Base-by-base conservation (phyloP, 92 coral and sea anemone genomes). In the Muricea muricata region DNA sequence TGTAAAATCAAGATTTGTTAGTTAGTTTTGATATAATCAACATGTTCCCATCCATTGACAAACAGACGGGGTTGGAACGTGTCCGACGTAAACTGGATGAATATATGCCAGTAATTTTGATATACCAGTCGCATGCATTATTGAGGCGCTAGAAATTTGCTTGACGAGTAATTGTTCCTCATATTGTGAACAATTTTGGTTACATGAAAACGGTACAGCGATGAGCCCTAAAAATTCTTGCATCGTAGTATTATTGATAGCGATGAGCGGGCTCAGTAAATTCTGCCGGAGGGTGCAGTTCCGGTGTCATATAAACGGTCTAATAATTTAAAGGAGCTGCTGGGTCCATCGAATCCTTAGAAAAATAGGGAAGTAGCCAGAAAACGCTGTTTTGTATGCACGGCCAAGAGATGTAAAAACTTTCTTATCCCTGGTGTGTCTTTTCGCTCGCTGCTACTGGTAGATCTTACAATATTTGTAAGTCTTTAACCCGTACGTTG, bases 151-250 rank as follows among this genome's bases (percentile, higher is more conserved):
- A 26, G 75, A 69, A 35, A 69, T 69, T 7, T 69, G 75, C 25
- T 35, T 69, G 45, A 69, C 12, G 21, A 18, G 7, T 32, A 69
- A 69, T 20, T 69, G 75, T 69, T 69, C 48, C 46, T 1, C 4
- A 20, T 69, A 32, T 35, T 1, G 1, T 3, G 46, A 50, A 13
- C 68, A 30, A 30, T 61, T 1, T 69, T 34, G 75, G 46, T 17
- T 69, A 17, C 75, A 69, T 13, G 48, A 32, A 15, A 69, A 69
- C n/a, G 75, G 75, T n/a, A 69, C 75, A 0, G 48, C 50, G 3
- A 69, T 69, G 75, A 50, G 75, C 0, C 75, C 75, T n/a, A 69
- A 69, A 33, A 69, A 69, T 33, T 18, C 75, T 15, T 69, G 75
- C 35, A n/a, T n/a, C n/a, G n/a, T n/a, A n/a, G n/a, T 72, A 37